Percentiles rank a stretch among this genome's conserved stretches.
These are phyloP conservation scores for Theristicus caerulescens DNA, from an alignment of 2,113 vertebrate genomes.

Conservation along the genomic window DNA sequence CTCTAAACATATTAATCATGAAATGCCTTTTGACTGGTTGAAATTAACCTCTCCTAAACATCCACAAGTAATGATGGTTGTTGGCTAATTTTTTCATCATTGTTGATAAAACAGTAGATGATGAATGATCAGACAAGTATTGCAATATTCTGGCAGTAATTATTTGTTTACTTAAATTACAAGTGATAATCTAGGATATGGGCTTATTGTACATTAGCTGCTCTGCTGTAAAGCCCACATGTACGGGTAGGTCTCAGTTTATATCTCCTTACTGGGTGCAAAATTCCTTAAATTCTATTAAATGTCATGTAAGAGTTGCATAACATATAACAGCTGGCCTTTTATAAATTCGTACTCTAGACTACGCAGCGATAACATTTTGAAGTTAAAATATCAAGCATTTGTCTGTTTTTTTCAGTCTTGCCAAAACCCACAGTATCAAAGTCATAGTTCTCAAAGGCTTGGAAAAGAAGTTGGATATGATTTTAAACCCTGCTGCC, in stretches of 20 bases:
- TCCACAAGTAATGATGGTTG: not conserved
- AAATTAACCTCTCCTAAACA: not conserved
- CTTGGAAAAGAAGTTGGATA: not conserved
- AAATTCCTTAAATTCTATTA: not conserved
- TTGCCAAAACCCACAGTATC: not conserved
- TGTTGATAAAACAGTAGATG: not conserved
- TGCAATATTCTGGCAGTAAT: not conserved
- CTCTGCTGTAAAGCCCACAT: not conserved
- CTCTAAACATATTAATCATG: not conserved
- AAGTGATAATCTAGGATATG: not conserved
- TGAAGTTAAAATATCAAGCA: not conserved
- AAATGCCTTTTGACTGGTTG: not conserved
- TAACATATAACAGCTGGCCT: not conserved
- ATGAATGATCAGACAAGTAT: not conserved
- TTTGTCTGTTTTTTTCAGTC: not conserved
- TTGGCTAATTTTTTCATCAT: not conserved
- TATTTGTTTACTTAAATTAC: not conserved
- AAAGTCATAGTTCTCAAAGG: not conserved
- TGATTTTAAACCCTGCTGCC: constrained; percentile 2
- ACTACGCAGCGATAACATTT: not conserved
- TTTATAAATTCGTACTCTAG: not conserved
- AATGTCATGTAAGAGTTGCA: not conserved
- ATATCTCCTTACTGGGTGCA: not conserved
- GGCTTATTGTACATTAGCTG: not conserved
- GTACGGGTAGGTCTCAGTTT: not conserved